Conservation (phyloP, 2,797 vertebrate genomes). For the Acanthurus tractus region DNA sequence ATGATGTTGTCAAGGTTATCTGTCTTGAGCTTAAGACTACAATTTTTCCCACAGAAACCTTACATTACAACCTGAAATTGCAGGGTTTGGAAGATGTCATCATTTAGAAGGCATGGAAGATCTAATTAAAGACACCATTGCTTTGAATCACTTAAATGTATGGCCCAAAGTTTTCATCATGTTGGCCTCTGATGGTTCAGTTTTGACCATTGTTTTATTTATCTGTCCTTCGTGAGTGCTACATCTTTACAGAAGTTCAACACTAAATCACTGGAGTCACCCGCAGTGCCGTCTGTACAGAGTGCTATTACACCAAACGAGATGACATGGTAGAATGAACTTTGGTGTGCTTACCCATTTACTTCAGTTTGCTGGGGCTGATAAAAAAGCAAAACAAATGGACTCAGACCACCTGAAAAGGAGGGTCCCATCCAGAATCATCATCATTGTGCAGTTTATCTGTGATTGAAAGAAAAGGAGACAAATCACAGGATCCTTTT, state of each 20-base stretch:
- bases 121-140: neutral
- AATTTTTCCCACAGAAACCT: neutral
- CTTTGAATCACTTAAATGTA: neutral
- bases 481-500: neutral
- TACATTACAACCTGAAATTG: neutral
- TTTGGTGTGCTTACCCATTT: too few relatives aligned
- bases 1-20: neutral
- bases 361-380: neutral
- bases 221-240: neutral
- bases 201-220: neutral
- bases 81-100: neutral
- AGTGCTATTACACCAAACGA: neutral
- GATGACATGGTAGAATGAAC: neutral
- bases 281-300: neutral
- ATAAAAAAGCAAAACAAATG: neutral
- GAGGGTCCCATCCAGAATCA: neutral
- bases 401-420: neutral
- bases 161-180: neutral
- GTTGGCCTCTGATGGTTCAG: neutral
- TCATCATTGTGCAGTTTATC: neutral
- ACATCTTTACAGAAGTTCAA: neutral
- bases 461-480: neutral
- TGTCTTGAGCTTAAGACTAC: neutral
- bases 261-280: too few relatives aligned
- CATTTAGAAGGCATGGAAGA: neutral